Base-by-base conservation (phyloP, 2,888 invertebrate genomes). In the Artemia sinica region DNA sequence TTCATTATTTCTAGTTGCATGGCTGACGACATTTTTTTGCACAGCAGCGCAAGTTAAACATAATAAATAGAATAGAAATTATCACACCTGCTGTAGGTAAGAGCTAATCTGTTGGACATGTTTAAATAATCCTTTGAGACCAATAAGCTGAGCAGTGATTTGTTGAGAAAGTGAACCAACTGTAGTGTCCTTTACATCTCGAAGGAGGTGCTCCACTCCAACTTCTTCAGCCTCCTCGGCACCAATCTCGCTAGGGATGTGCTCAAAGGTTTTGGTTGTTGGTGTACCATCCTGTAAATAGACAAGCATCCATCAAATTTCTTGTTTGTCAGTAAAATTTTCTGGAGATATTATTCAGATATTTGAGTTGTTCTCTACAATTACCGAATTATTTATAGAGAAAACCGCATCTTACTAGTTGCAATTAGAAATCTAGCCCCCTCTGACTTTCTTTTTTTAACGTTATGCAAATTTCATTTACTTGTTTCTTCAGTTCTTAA, bases 211-310 rank as follows among this genome's bases (percentile, higher is more conserved):
- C 78, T 99, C 98, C 0, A 99, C 98, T 13, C 98, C 98, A 14
- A 99, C 98, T 82, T 99, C 98, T 77, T 99, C 98, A 0, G 98
- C 98, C 78, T 99, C 98, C 77, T 99, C 98, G 3, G 98, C 98
- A 8, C 97, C 98, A 76, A 99, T 99, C 84, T 98, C 98, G 81
- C 97, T 97, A 10, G 96, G 89, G 14, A 99, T 94, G 81, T 99
- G 98, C 77, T 98, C 97, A 81, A 98, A 99, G 8, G 98, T 98
- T 78, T 97, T 95, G 13, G 91, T 89, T 8, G 98, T 96, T 11
- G 98, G 97, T 48, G 96, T 91, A 18, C 98, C 98, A 82, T 99
- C 98, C 84, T 84, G 73, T 49, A 67, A 68, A 41, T 41, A 3
- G 41, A 41, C 6, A 6, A 41, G 6, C 41, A 41, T 41, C 6